phyloP scores from a whole-genome alignment of 2,113 vertebrate genomes.

The Patagioenas fasciata region DNA sequence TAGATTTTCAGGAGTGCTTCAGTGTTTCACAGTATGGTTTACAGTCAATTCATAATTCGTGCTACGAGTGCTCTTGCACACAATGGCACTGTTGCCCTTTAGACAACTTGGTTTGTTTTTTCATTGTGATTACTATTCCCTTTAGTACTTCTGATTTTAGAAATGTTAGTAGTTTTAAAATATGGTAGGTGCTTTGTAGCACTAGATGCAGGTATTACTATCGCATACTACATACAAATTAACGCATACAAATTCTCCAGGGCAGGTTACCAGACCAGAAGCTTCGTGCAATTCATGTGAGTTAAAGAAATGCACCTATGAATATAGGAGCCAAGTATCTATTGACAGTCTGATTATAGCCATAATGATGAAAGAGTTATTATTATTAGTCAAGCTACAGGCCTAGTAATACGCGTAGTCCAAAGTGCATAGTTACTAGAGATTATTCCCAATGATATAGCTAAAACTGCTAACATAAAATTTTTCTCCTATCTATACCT shows the following conservation, averaged over 20 bases:
- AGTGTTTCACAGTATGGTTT: neutral
- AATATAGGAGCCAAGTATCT: neutral
- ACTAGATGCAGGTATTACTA: neutral
- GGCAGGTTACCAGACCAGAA: neutral
- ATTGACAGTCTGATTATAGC: neutral
- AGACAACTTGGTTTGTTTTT: neutral
- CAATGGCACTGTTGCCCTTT: neutral
- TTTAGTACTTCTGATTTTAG: neutral
- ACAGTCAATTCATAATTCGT: neutral
- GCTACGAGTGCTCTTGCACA: neutral
- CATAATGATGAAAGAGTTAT: neutral
- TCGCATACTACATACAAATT: neutral
- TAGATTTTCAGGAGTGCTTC: neutral
- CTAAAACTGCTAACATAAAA: neutral
- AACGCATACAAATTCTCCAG: neutral
- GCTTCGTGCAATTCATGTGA: neutral
- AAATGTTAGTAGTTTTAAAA: neutral
- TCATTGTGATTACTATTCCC: neutral
- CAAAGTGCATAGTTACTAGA: neutral
- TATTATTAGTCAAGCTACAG: neutral
- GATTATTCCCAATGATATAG: neutral
- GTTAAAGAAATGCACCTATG: neutral
- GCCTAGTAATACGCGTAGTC: neutral
- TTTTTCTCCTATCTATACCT: neutral
- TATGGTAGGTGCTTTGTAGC: neutral